Conservation (phyloP, 2,888 invertebrate genomes). For the Mamestra brassicae region DNA sequence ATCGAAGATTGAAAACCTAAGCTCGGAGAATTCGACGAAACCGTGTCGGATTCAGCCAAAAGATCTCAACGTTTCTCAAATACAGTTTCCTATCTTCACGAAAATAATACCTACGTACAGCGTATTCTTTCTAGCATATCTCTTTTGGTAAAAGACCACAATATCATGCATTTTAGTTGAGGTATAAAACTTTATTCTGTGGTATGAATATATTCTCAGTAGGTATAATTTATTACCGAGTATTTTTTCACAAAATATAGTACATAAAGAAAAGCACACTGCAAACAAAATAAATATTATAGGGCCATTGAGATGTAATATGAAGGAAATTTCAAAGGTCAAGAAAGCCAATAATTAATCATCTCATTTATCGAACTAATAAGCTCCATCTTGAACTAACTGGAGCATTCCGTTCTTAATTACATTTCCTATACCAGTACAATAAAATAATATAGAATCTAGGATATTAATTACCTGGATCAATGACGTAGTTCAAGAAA, state of each 20-base stretch:
- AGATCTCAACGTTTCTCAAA: background rate
- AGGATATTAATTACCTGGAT: background rate
- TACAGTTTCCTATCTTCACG: background rate
- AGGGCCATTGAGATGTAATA: background rate
- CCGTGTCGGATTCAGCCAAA: background rate
- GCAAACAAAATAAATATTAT: background rate
- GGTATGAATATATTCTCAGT: too few species aligned
- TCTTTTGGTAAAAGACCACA: background rate
- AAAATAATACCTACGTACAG: background rate
- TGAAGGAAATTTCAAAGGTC: slow-evolving; percentile 2
- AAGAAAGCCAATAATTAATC: slow-evolving; percentile 15
- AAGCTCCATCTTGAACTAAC: slow-evolving; percentile 8
- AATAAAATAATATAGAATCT: background rate
- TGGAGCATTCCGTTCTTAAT: background rate
- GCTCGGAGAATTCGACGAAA: background rate
- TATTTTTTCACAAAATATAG: background rate
- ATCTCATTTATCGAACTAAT: slow-evolving; percentile 37
- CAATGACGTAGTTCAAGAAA: background rate
- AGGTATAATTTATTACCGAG: background rate
- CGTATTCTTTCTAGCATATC: background rate
- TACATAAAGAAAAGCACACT: background rate
- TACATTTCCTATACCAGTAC: background rate
- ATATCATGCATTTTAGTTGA: background rate
- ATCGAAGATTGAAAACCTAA: slow-evolving; percentile 22
- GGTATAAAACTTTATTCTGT: too few species aligned